Evolutionary conservation across 2,113 vertebrate genomes (phyloP), one percentile per base, ranked within the genome.

Genomic region (Trematomus loennbergii): DNA sequence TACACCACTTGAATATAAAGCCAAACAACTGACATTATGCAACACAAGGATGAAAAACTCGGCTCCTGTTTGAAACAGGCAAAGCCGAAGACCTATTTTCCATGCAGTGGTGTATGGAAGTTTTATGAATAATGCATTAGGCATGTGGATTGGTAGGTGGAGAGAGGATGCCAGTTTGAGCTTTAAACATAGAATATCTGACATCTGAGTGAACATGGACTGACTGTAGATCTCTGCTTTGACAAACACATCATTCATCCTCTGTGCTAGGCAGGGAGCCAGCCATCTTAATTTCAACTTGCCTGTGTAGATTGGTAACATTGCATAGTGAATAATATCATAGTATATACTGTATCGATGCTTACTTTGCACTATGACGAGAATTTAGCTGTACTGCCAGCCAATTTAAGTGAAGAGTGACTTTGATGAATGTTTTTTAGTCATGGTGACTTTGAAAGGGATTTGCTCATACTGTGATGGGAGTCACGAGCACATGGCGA

Each of bases 91-190:
- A 81, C 69, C 15, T 73, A n/a, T 72, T 74, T 68, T 69, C 53
- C 62, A 55, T 84, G 55, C 79, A 46, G 40, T 68, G 7, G 2
- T 79, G 66, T 63, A 12, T 62, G 55, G 63, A 83, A 12, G 54
- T 76, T 60, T 65, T 46, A 87, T 92, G 87, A 91, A 92, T 91
- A 85, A 90, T 90, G 83, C 69, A 87, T 33, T 5, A 16, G 48
- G 66, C 36, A n/a, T 18, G 50, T 77, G 80, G 45, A 67, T 50
- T 60, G 65, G 75, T 49, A 71, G 67, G 78, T 79, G 63, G 68
- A 62, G 76, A 50, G 79, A 66, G 46, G 64, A 67, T 64, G 74
- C 54, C 82, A 81, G 78, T 79, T 84, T 86, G 81, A 75, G 79
- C 73, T 91, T 87, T 88, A 85, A 87, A 87, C 87, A 73, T 63